Evolutionary conservation across 1,140 invertebrate genomes (phyloP).

Genomic region (Oscheius sp.): DNA sequence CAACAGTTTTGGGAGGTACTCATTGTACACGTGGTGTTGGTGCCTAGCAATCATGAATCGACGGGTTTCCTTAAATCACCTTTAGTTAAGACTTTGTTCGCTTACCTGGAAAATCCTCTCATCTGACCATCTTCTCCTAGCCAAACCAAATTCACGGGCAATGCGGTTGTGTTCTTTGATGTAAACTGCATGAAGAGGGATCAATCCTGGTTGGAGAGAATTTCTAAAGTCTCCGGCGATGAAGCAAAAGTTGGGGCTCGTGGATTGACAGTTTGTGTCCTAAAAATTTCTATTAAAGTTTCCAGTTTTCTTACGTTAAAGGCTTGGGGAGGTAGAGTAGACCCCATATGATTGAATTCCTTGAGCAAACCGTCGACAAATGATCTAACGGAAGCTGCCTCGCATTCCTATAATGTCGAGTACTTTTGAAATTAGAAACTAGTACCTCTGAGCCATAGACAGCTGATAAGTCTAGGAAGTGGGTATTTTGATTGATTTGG

Average conservation of each 20-base stretch:
- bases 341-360: not conserved
- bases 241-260: slow-evolving; percentile 23
- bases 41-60: slow-evolving; percentile 11
- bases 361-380: not conserved
- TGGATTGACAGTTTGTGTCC: slow-evolving; percentile 34
- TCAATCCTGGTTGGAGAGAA: slow-evolving; percentile 29
- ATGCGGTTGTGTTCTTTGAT: slow-evolving; percentile 31
- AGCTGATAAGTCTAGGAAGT: not conserved
- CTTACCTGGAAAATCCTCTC: slow-evolving; percentile 29
- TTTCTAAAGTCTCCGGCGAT: slow-evolving; percentile 32
- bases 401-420: not conserved
- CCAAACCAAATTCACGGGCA: not conserved
- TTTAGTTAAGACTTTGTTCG: no score
- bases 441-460: not conserved
- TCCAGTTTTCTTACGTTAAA: not conserved
- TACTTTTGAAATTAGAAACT: not conserved
- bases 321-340: not conserved
- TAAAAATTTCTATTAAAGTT: not conserved
- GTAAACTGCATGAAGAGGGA: slow-evolving; percentile 26
- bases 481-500: slow-evolving; percentile 1
- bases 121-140: slow-evolving; percentile 14
- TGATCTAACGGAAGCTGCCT: not conserved
- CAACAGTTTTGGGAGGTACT: slow-evolving; percentile 32
- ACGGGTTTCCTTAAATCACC: not conserved
- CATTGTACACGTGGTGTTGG: slow-evolving; percentile 26